Base-by-base conservation (phyloP, 2,888 invertebrate species). In the Epinotia brunnichana region DNA sequence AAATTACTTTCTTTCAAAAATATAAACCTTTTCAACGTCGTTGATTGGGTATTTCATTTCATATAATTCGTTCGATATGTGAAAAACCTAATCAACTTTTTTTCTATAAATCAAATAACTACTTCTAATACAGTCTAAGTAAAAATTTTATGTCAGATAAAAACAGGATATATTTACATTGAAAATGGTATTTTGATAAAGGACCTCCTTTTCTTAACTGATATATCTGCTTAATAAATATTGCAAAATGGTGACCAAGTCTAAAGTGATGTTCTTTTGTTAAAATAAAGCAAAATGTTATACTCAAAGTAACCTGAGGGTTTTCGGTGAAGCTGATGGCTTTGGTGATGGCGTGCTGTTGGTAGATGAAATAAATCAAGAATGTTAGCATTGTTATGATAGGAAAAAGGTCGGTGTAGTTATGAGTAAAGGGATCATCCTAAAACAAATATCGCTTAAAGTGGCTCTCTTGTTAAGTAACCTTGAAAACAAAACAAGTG, bases 251-350 rank as follows among this genome's bases (percentile, higher is more conserved):
- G 29, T 72, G 67, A 35, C 19, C 13, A 61, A 62, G 11, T 60
- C 60, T 61, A 72, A 21, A 15, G 59, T 56, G 74, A 75, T 75
- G 74, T n/a, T 67, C 2, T 57, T 24, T 66, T 15, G 64, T 63
- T 69, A 77, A 72, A 74, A 79, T 81, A 79, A 86, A 87, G 86
- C 85, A 78, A 81, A 84, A 85, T 83, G 80, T 84, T 83, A 72
- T 62, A 78, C 79, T 81, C 76, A 78, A 77, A 86, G 80, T 90
- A 91, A 93, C 93, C 93, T 93, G 92, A 93, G 85, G 91, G 83
- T 83, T 93, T 93, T 92, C 93, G 87, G 90, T 93, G 93, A 89
- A 92, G 88, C 89, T 93, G 93, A 91, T 93, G 92, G 85, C 92
- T 92, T 91, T 90, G 92, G 85, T 92, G 91, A 87, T 86, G 92